Conservation (phyloP, 2,113 vertebrate species). For the Notechis scutatus region DNA sequence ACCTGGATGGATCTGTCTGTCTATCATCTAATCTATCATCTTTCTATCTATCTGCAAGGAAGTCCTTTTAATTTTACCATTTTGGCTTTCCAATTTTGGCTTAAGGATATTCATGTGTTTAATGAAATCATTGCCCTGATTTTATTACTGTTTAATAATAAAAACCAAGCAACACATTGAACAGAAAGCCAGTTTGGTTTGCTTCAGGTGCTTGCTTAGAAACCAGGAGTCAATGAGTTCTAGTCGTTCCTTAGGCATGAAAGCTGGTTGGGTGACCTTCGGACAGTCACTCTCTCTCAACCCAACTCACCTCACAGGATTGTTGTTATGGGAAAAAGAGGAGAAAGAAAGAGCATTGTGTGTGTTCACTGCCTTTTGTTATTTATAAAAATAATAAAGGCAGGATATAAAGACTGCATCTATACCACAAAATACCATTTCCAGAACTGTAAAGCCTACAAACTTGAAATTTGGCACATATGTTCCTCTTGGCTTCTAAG, state of each 20-base stretch:
- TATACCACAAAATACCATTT: no score
- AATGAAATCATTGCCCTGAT: neutral
- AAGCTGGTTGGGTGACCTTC: neutral
- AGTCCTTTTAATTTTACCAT: neutral
- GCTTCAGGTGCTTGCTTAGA: neutral
- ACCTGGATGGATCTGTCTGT: neutral
- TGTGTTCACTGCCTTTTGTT: no score
- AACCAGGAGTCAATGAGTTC: neutral
- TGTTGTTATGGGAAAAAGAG: neutral
- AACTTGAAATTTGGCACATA: no score
- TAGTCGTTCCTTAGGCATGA: neutral
- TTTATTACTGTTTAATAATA: conserved; percentile 15
- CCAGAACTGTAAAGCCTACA: no score
- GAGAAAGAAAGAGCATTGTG: neutral
- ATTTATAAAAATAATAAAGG: neutral
- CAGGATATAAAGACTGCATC: neutral
- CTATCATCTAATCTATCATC: neutral
- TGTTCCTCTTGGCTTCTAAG: no score
- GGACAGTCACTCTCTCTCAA: neutral
- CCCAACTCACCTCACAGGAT: neutral
- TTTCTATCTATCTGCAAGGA: neutral
- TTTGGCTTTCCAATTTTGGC: neutral
- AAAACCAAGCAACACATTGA: neutral
- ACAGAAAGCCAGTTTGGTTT: neutral
- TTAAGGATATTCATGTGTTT: neutral